These are phyloP conservation scores for Oxyura jamaicensis DNA, from an alignment of 2,113 vertebrate genomes.

Conservation along the genomic window DNA sequence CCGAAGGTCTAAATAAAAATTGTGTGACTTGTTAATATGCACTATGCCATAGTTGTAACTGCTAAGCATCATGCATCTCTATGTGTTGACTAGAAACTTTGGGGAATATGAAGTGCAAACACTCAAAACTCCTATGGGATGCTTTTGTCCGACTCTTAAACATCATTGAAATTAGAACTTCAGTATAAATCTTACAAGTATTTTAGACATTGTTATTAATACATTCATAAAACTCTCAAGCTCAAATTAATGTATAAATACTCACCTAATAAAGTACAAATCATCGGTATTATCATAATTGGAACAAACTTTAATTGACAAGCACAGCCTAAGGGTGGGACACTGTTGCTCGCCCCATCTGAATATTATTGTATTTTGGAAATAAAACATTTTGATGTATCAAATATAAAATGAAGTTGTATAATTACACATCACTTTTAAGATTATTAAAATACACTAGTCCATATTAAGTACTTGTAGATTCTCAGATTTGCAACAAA, in stretches of 20 bases:
- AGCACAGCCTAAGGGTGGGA: neutral
- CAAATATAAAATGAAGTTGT: neutral
- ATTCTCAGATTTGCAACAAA: neutral
- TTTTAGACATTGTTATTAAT: neutral
- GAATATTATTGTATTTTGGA: neutral
- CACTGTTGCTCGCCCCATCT: neutral
- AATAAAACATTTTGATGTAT: neutral
- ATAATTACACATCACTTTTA: neutral
- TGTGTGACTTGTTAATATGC: neutral
- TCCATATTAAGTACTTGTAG: neutral
- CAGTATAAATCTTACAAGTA: neutral
- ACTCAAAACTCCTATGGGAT: neutral
- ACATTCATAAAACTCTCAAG: neutral
- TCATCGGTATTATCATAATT: neutral
- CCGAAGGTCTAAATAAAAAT: neutral
- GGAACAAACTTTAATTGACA: neutral
- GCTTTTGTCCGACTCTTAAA: neutral
- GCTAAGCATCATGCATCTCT: neutral
- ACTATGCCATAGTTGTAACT: neutral
- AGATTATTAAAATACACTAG: neutral
- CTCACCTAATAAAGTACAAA: slow-evolving; percentile 17
- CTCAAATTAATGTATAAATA: neutral
- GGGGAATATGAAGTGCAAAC: neutral
- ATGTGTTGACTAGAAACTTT: neutral
- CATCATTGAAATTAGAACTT: neutral